phyloP scores from a whole-genome alignment of 2,888 invertebrate species.

The Megastigmus dorsalis region DNA sequence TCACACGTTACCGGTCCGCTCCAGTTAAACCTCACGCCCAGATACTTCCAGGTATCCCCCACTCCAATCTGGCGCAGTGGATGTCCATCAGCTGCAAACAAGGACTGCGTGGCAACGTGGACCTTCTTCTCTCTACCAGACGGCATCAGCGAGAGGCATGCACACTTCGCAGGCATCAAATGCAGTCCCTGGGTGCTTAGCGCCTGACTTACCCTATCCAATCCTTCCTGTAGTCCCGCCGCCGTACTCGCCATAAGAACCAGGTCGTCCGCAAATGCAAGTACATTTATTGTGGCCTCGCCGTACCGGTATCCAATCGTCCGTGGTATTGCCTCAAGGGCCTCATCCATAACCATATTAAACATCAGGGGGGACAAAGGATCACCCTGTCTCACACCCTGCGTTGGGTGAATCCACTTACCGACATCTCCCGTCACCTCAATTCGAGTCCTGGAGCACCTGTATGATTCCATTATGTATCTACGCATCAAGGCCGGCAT shows the following conservation, averaged over 20 bases:
- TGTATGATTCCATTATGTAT: too few relatives aligned
- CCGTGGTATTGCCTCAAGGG: background rate
- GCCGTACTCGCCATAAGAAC: slow-evolving; percentile 37
- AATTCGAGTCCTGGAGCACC: too few relatives aligned
- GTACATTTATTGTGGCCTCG: slow-evolving; percentile 17
- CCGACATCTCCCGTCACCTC: too few relatives aligned
- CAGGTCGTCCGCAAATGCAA: slow-evolving; percentile 58
- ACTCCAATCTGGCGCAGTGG: slow-evolving; percentile 59
- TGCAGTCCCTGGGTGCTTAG: slow-evolving; percentile 3
- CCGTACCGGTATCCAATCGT: slow-evolving; percentile 27
- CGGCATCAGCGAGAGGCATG: slow-evolving; percentile 54
- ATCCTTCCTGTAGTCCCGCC: slow-evolving; percentile 22
- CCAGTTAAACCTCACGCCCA: slow-evolving; percentile 34
- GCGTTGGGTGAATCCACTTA: too few relatives aligned
- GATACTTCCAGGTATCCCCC: slow-evolving; percentile 62
- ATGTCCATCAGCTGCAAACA: background rate
- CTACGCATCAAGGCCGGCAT: too few relatives aligned
- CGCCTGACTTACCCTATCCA: background rate
- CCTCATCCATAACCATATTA: slow-evolving; percentile 53
- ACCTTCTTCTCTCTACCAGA: slow-evolving; percentile 37
- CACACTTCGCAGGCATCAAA: slow-evolving; percentile 58
- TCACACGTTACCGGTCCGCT: background rate
- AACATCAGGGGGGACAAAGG: slow-evolving; percentile 55
- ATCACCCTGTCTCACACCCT: too few relatives aligned
- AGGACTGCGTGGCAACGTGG: background rate